Evolutionary conservation across 2,113 vertebrate species (phyloP).

Genomic region (Silurus meridionalis): DNA sequence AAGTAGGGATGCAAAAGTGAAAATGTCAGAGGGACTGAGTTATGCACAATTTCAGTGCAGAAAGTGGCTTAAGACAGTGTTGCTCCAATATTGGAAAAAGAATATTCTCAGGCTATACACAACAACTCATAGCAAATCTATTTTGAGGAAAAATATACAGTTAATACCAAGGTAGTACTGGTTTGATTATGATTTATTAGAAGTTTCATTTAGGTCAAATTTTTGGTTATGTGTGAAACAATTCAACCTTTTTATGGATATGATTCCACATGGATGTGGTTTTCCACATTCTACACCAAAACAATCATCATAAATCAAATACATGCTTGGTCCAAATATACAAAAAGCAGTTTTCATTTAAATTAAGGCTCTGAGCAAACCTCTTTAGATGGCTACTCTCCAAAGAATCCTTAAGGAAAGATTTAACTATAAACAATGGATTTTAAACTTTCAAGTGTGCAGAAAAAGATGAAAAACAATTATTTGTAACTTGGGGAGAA

Average conservation of each 20-base stretch:
- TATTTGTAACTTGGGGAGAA: background rate
- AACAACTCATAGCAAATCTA: background rate
- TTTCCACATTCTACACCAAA: background rate
- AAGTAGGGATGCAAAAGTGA: conserved; percentile 12
- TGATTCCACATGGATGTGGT: background rate
- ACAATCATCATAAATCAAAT: background rate
- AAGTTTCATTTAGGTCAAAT: background rate
- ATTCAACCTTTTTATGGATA: background rate
- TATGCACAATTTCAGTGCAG: background rate
- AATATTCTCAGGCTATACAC: background rate
- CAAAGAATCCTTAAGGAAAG: background rate
- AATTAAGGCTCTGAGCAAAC: background rate
- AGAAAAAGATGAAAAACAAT: background rate
- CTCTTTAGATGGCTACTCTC: background rate
- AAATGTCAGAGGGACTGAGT: background rate
- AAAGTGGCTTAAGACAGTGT: background rate
- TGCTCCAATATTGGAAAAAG: background rate
- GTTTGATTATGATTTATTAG: background rate
- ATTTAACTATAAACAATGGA: background rate
- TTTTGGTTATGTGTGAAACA: background rate
- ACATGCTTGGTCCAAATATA: background rate
- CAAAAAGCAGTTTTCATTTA: background rate
- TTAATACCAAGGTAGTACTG: background rate
- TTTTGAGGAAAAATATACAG: background rate
- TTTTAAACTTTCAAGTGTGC: background rate